These are phyloP conservation scores for Amiota minor DNA, from an alignment of 2,888 invertebrate species.

Conservation along the genomic window DNA sequence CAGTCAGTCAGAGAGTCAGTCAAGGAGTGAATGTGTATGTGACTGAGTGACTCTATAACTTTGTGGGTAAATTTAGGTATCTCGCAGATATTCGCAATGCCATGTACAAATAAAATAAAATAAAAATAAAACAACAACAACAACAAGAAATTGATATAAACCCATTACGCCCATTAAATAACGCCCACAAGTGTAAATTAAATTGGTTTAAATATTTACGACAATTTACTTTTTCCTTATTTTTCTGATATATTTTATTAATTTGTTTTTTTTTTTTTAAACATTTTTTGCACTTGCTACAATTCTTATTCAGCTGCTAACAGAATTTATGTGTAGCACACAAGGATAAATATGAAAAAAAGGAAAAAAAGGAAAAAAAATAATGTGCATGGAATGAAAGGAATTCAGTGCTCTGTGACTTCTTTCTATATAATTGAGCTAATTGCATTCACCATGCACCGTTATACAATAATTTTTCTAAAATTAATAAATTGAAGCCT, in stretches of 20 bases:
- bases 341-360: not conserved
- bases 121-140: slow-evolving; percentile 46
- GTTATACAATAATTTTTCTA: slow-evolving; percentile 62
- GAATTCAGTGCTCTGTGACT: slow-evolving; percentile 11
- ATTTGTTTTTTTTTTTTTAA: not conserved
- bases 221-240: not conserved
- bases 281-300: not conserved
- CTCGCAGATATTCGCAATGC: slow-evolving; percentile 61
- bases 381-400: not conserved
- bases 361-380: not conserved
- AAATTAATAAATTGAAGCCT: slow-evolving; percentile 65
- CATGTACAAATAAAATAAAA: slow-evolving; percentile 55
- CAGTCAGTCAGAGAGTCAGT: not conserved
- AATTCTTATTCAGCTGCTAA: not conserved
- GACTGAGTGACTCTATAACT: slow-evolving; percentile 11
- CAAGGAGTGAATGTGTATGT: slow-evolving; percentile 27
- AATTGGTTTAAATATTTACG: slow-evolving; percentile 61
- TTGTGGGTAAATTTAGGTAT: slow-evolving; percentile 31
- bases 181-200: slow-evolving; percentile 50
- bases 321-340: not conserved
- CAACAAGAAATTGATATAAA: slow-evolving; percentile 67
- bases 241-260: not conserved
- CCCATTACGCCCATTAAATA: slow-evolving; percentile 57
- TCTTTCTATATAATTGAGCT: slow-evolving; percentile 4
- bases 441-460: slow-evolving; percentile 37